Percentiles rank a stretch among this genome's conserved stretches.
phyloP scores from a whole-genome alignment of 2,797 vertebrate species.

The Phataginus tricuspis region DNA sequence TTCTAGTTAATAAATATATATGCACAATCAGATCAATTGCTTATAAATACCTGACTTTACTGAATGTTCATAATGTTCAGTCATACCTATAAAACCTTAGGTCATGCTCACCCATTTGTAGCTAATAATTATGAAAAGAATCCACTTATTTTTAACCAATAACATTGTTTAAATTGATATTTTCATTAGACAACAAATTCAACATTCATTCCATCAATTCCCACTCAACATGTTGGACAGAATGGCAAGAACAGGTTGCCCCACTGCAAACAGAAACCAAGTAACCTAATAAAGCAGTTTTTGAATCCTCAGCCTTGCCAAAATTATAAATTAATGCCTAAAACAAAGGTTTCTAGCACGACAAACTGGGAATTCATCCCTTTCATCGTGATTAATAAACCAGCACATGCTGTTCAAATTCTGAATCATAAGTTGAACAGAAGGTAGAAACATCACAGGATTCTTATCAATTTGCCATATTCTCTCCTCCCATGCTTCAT shows the following conservation, averaged over 20 bases:
- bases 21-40: background rate
- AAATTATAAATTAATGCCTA: background rate
- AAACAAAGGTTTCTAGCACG: background rate
- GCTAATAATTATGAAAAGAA: background rate
- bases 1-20: background rate
- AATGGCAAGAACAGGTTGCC: background rate
- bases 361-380: background rate
- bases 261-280: background rate
- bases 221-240: background rate
- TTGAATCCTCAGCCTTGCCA: background rate
- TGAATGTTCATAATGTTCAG: background rate
- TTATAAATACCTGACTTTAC: background rate
- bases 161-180: background rate
- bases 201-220: background rate
- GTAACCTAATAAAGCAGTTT: background rate
- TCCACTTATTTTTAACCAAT: background rate
- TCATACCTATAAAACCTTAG: background rate
- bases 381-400: constrained; percentile 7
- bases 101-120: background rate
- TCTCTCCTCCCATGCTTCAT: background rate
- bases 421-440: background rate
- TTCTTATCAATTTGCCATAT: background rate
- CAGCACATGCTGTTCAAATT: background rate
- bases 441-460: background rate
- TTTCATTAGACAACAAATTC: constrained; percentile 9